Evolutionary conservation across 2,888 invertebrate genomes (phyloP).

Genomic region (Pantelozetes paolii): DNA sequence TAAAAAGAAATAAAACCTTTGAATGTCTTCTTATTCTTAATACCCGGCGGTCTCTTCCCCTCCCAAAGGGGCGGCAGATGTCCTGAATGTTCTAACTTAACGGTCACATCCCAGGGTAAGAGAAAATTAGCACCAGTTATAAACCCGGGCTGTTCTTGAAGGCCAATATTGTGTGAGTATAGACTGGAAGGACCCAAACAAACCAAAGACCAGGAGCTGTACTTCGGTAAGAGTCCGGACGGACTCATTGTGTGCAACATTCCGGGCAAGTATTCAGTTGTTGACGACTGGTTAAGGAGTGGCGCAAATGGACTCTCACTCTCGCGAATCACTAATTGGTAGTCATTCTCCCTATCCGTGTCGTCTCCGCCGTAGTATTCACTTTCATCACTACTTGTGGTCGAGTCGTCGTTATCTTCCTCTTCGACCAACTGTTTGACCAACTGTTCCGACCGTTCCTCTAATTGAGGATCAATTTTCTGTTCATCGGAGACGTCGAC

Average conservation of each 20-base stretch:
- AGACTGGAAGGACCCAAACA: conserved; percentile 83
- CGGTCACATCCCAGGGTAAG: conserved; percentile 86
- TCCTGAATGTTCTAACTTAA: conserved; percentile 56
- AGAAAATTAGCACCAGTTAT: conserved; percentile 82
- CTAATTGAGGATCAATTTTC: conserved; percentile 26
- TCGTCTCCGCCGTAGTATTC: conserved; percentile 18
- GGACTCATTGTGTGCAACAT: conserved; percentile 80
- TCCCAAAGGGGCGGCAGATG: conserved; percentile 48
- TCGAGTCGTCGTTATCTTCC: conserved; percentile 11
- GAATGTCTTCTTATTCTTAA: conserved; percentile 50
- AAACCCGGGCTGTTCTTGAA: conserved; percentile 87
- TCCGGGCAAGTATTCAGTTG: conserved; percentile 83
- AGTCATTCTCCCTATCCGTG: conserved; percentile 29
- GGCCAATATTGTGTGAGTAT: conserved; percentile 70
- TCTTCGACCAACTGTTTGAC: conserved; percentile 23
- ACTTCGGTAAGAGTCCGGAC: conserved; percentile 70
- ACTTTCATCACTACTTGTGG: conserved; percentile 22
- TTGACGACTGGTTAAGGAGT: conserved; percentile 55
- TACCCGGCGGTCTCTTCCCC: conserved; percentile 46
- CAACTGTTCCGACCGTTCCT: conserved; percentile 27
- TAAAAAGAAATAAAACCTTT: conserved; percentile 47
- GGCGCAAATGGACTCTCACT: conserved; percentile 31
- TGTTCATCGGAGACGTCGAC: background rate
- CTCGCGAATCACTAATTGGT: conserved; percentile 43
- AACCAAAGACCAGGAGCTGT: conserved; percentile 83